A percentile compares a stretch with the other conserved stretches of the same genome.
These are phyloP conservation scores for Conus ventricosus DNA, from an alignment of 1,140 invertebrate species.

Conservation along the genomic window DNA sequence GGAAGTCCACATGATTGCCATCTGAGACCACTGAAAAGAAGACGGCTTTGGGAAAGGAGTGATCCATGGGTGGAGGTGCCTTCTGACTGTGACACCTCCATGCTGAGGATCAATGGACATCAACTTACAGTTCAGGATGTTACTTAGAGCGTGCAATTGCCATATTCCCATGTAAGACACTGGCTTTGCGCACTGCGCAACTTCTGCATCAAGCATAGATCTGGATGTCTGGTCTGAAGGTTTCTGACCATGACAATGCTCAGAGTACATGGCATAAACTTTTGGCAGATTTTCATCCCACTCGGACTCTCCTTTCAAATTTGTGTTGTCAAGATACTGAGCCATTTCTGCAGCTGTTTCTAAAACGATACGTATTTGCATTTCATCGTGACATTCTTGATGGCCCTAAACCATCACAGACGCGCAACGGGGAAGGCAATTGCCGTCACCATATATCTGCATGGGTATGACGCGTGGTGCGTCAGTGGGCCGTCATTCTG, in stretches of 20 bases:
- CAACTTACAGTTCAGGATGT: background rate
- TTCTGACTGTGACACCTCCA: background rate
- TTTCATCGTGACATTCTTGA: background rate
- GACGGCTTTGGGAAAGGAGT: background rate
- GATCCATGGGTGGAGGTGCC: background rate
- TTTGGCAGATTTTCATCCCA: background rate
- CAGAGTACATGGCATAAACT: slow-evolving; percentile 2
- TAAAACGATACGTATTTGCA: background rate
- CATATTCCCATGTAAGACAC: background rate
- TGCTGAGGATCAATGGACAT: background rate
- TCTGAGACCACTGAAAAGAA: background rate
- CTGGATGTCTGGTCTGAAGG: background rate
- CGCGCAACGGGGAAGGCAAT: background rate
- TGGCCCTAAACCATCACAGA: background rate
- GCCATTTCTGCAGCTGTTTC: background rate
- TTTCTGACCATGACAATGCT: background rate
- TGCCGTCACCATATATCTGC: background rate
- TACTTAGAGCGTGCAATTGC: background rate
- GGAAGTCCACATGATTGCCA: background rate
- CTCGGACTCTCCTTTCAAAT: background rate
- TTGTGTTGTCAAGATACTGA: slow-evolving; percentile 73
- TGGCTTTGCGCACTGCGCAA: background rate
- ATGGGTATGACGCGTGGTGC: background rate
- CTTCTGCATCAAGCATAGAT: background rate
- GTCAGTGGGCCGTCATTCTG: too few species aligned